A percentile compares a stretch with the other conserved stretches of the same genome.
These are phyloP conservation scores for Chydorus sphaericus DNA, from an alignment of 2,888 invertebrate genomes.

Conservation along the genomic window DNA sequence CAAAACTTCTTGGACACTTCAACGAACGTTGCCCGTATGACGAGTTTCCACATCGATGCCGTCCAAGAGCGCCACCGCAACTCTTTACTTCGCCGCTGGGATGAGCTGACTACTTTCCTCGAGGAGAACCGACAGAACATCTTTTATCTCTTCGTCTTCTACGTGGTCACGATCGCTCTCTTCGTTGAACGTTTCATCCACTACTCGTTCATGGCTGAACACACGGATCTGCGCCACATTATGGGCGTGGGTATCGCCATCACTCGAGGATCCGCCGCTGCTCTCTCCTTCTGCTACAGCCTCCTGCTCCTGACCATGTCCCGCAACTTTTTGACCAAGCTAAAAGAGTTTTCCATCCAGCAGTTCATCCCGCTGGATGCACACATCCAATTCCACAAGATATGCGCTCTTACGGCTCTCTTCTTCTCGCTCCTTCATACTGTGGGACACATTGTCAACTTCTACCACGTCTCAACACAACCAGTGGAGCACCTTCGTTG, in stretches of 20 bases:
- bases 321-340: constrained; percentile 72
- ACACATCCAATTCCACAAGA: constrained; percentile 93
- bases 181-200: constrained; percentile 89
- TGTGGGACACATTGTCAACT: constrained; percentile 89
- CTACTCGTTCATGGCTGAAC: constrained; percentile 94
- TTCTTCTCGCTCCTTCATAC: constrained; percentile 87
- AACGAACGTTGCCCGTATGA: constrained; percentile 87
- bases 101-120: constrained; percentile 72
- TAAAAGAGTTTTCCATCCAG: constrained; percentile 85
- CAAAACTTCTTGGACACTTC: constrained; percentile 89
- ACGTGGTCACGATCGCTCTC: constrained; percentile 81
- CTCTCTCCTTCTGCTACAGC: constrained; percentile 86
- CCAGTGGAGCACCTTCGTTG: constrained; percentile 82
- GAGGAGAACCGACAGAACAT: constrained; percentile 94
- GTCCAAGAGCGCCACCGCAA: constrained; percentile 50
- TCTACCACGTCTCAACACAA: constrained; percentile 93
- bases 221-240: constrained; percentile 83
- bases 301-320: constrained; percentile 85
- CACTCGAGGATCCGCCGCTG: constrained; percentile 84
- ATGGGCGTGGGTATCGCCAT: constrained; percentile 96
- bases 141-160: constrained; percentile 85
- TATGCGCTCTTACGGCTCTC: constrained; percentile 83
- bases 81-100: constrained; percentile 65
- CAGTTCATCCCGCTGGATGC: constrained; percentile 88
- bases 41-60: constrained; percentile 79